Evolutionary conservation across 2,888 invertebrate species (phyloP), one percentile per base, ranked within the genome.

Genomic region (Andricus curvator): DNA sequence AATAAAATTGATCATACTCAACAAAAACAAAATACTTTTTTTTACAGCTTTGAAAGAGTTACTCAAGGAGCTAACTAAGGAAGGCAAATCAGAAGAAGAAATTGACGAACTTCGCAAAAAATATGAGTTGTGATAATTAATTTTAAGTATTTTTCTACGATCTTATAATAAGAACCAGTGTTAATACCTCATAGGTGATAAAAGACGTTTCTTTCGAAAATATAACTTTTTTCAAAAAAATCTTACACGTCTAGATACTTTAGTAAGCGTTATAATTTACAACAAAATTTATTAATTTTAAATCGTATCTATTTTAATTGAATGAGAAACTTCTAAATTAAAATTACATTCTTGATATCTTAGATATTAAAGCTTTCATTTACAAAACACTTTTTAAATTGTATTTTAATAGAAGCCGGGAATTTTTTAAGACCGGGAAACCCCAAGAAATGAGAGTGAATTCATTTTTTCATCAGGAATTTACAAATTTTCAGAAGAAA

Each of bases 31-130:
- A 56, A 56, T 44, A 11, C 33, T n/a, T 37, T 56, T 11, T 11
- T 77, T 92, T 93, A 84, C 86, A 94, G 94, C 88, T 85, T 84
- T 94, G 67, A 88, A 89, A 84, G 88, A 87, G 80, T 88, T 94
- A 41, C 89, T 94, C 60, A 90, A 80, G 89, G 91, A 85, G 84
- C 48, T 91, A 89, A 84, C 84, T 83, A 70, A 82, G 64, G 88
- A 91, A 86, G 82, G 86, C 66, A 84, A 86, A 84, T 77, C 89
- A 0, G 87, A 90, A 25, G 89, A 92, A 67, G 90, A 92, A 78
- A 81, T 93, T 29, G 88, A 89, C 74, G 82, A 84, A 20, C 88
- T 94, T 81, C 86, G 88, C 48, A 80, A 84, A 33, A 91, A 89
- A 84, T 94, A 93, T 84, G 93, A 93, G 85, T 82, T 94, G 77